phyloP scores from a whole-genome alignment of 2,113 vertebrate genomes.

The Gadus macrocephalus region DNA sequence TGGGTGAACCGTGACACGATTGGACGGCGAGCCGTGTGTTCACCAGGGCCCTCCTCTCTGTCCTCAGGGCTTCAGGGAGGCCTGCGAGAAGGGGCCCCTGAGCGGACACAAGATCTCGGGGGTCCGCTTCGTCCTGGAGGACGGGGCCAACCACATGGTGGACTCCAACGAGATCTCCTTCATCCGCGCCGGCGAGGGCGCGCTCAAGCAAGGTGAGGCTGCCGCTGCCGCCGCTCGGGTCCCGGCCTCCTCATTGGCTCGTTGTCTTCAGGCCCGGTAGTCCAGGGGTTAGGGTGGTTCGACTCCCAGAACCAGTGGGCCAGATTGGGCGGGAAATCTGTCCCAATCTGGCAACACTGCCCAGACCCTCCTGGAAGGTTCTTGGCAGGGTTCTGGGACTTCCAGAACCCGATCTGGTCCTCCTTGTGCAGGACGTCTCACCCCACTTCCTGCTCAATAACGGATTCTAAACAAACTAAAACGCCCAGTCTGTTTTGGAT shows the following conservation, averaged over 20 bases:
- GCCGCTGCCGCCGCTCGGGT: no score
- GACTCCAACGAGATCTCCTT: slow-evolving; percentile 95
- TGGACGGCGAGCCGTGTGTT: not conserved
- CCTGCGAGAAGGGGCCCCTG: slow-evolving; percentile 85
- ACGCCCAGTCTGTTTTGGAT: no score
- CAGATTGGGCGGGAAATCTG: no score
- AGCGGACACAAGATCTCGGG: slow-evolving; percentile 89
- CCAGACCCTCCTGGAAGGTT: no score
- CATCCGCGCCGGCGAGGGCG: slow-evolving; percentile 91
- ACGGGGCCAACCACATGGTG: slow-evolving; percentile 91
- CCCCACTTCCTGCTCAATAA: no score
- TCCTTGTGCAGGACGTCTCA: no score
- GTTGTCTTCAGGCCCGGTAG: no score
- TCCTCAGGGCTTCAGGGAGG: slow-evolving; percentile 82
- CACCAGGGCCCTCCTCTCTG: not conserved
- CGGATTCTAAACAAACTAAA: no score
- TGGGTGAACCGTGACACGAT: no score
- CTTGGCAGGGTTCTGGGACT: no score
- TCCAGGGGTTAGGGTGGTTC: no score
- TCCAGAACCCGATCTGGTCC: not conserved
- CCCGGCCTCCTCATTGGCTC: not conserved
- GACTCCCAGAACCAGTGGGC: not conserved
- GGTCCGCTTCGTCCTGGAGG: slow-evolving; percentile 82
- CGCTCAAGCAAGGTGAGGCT: slow-evolving; percentile 84
- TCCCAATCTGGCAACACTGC: no score